These are phyloP conservation scores for Xerus inauris DNA, from an alignment of 2,113 vertebrate genomes.

Conservation along the genomic window DNA sequence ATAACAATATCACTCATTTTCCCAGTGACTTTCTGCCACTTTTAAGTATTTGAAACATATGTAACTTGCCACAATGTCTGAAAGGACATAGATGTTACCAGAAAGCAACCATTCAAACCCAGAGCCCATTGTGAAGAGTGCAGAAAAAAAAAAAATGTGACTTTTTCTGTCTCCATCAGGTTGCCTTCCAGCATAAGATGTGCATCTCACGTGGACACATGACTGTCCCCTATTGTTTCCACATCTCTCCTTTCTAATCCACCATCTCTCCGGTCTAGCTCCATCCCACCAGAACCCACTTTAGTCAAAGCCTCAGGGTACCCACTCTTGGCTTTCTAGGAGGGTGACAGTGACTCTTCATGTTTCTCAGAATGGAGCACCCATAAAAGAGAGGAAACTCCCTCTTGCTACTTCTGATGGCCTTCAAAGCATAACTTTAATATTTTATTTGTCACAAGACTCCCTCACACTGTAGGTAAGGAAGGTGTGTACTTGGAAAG, in stretches of 20 bases:
- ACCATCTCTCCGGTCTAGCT: background rate
- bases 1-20: background rate
- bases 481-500: background rate
- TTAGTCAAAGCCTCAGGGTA: background rate
- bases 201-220: background rate
- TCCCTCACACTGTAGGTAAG: background rate
- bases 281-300: background rate
- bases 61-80: background rate
- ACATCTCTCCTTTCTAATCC: background rate
- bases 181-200: background rate
- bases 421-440: background rate
- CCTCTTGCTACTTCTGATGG: background rate
- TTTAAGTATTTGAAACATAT: background rate
- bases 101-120: background rate
- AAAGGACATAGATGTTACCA: background rate
- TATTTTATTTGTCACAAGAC: background rate
- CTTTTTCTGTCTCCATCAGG: background rate
- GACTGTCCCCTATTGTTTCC: background rate
- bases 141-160: background rate
- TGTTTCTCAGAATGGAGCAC: background rate
- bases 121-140: background rate
- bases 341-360: background rate
- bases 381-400: background rate
- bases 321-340: background rate
- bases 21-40: slow-evolving; percentile 10